Base-by-base conservation (phyloP, 2,888 invertebrate genomes). In the Hyppa rectilinea region DNA sequence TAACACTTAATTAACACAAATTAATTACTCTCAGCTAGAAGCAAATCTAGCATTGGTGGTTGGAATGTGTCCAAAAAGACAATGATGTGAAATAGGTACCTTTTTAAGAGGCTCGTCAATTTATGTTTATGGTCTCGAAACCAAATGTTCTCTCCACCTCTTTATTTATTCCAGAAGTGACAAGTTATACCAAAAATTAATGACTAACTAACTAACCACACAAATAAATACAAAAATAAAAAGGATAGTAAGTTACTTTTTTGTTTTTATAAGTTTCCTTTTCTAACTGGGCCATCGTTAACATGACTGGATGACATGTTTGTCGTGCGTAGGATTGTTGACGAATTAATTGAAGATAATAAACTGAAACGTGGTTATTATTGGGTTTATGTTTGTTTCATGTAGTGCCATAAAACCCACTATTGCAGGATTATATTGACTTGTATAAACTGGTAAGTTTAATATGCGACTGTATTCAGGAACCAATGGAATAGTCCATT, bases 321-420 rank as follows among this genome's bases (percentile, higher is more conserved):
- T 31, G 4, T 34, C 1, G 4, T 6, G 0, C 7, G 43, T 49
- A 10, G 4, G 23, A 47, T 58, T 40, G 5, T 29, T n/a, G 23
- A 40, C n/a, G 20, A 38, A 65, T 59, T 34, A 53, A 73, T 59
- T 73, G 23, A 17, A 6, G 31, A 47, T 20, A 53, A 2, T 58
- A 53, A 62, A 73, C 14, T 29, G 7, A 23, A 65, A 40, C 20
- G 26, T 10, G 23, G 59, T 59, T 58, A 72, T 50, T 62, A 36
- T 43, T 26, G 6, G 43, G 12, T 59, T 72, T 23, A 58, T 29
- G 64, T 47, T 23, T 12, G 34, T 73, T 73, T 65, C 14, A 59
- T 43, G 6, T 5, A 20, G 2, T 29, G 14, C 26, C 20, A 53
- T 73, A 40, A 65, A 63, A 73, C 29, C 12, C 36, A 31, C 47